phyloP scores from a whole-genome alignment of 2,113 vertebrate genomes.

The Todiramphus chloris region DNA sequence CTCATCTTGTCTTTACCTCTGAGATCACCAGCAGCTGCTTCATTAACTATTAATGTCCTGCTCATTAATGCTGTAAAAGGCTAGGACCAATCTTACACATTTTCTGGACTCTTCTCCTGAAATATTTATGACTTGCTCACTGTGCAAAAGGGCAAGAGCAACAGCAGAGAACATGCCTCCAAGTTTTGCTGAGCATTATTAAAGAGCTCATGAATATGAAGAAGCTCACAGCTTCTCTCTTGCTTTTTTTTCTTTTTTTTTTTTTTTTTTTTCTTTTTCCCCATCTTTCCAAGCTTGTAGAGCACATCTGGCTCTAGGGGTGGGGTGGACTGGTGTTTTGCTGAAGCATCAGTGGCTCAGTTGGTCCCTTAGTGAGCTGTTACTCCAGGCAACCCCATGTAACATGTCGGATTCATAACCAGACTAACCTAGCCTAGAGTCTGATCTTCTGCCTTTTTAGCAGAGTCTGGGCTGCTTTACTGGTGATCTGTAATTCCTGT shows the following conservation, averaged over 20 bases:
- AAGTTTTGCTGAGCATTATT: constrained; percentile 47
- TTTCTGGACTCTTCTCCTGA: constrained; percentile 48
- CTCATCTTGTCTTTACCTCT: constrained; percentile 12
- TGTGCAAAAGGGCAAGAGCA: constrained; percentile 44
- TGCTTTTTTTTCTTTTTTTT: not conserved
- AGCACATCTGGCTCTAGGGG: not conserved
- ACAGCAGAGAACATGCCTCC: constrained; percentile 44
- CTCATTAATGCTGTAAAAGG: constrained; percentile 69
- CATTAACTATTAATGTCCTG: constrained; percentile 64
- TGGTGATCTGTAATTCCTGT: not conserved
- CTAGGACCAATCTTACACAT: constrained; percentile 62
- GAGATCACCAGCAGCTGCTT: constrained; percentile 64
- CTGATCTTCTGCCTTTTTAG: not conserved
- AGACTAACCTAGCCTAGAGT: not conserved
- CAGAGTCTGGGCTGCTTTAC: not conserved
- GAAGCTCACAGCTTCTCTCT: not conserved
- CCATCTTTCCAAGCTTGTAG: not conserved
- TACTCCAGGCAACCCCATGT: not conserved
- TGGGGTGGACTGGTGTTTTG: not conserved
- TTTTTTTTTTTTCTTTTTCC: no score
- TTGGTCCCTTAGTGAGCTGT: not conserved
- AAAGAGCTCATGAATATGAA: constrained; percentile 60
- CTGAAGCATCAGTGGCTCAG: not conserved
- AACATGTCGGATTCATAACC: not conserved
- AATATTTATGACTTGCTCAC: constrained; percentile 53